These are phyloP conservation scores for Opisthograptis luteolata DNA, from an alignment of 2,888 invertebrate genomes.

Conservation along the genomic window DNA sequence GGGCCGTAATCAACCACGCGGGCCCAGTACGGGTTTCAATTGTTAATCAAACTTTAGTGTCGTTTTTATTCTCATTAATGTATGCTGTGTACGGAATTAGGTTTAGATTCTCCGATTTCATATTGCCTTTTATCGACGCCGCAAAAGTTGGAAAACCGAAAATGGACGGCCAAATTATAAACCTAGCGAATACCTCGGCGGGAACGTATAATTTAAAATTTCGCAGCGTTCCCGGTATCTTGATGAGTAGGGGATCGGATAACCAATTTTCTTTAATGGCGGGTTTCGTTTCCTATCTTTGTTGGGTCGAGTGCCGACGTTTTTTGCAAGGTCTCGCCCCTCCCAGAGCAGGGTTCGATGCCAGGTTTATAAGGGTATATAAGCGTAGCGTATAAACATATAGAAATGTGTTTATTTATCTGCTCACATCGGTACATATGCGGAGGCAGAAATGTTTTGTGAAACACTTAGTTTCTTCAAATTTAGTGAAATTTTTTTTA, in stretches of 20 bases:
- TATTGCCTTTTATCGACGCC: constrained; percentile 15
- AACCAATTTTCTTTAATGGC: constrained; percentile 81
- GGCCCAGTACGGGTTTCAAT: too few relatives aligned
- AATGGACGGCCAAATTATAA: constrained; percentile 20
- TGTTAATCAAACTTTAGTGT: too few relatives aligned
- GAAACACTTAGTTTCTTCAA: too few relatives aligned
- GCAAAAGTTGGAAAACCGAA: constrained; percentile 6
- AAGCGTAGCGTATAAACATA: too few relatives aligned
- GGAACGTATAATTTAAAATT: constrained; percentile 56
- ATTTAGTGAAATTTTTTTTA: too few relatives aligned
- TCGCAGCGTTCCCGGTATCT: constrained; percentile 49
- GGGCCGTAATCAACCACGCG: too few relatives aligned
- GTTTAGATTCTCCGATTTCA: constrained; percentile 27
- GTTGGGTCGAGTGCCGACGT: constrained; percentile 72
- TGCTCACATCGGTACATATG: neutral
- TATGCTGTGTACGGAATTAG: too few relatives aligned
- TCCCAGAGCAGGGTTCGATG: constrained; percentile 54
- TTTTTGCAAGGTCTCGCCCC: constrained; percentile 71
- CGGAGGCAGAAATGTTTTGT: neutral
- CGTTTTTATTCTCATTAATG: too few relatives aligned
- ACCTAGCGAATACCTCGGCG: constrained; percentile 18
- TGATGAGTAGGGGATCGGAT: constrained; percentile 59
- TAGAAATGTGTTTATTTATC: neutral
- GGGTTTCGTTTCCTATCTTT: constrained; percentile 79
- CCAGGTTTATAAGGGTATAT: constrained; percentile 63